Conservation (phyloP, 2,797 vertebrate genomes). For the Helicolenus hilgendorfi region DNA sequence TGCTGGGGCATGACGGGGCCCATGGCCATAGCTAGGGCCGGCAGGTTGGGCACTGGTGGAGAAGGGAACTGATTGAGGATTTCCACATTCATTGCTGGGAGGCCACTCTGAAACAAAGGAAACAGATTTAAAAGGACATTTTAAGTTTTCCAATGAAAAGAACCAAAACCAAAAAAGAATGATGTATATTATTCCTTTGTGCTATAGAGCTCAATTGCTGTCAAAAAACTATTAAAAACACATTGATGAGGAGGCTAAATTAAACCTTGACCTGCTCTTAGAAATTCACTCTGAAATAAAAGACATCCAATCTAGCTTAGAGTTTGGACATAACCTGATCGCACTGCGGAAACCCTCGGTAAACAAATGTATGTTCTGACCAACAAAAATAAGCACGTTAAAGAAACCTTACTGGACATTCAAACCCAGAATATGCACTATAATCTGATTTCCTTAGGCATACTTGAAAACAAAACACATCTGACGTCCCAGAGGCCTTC, state of each 20-base stretch:
- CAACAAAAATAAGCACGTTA: not conserved
- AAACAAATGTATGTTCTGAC: not conserved
- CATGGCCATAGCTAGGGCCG: conserved; percentile 92
- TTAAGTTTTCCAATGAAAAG: not conserved
- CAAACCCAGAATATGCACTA: not conserved
- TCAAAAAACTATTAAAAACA: not conserved
- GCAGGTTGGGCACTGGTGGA: conserved; percentile 95
- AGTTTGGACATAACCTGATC: too few relatives aligned
- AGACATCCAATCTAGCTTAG: too few relatives aligned
- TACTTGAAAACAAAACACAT: not conserved
- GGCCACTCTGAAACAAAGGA: conserved; percentile 91
- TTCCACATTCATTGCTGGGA: conserved; percentile 95
- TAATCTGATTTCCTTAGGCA: not conserved
- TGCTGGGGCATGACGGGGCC: conserved; percentile 86
- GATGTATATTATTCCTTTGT: not conserved
- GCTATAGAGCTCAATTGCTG: not conserved
- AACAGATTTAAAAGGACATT: not conserved
- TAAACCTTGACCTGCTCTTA: too few relatives aligned
- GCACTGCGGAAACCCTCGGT: not conserved
- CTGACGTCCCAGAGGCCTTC: not conserved
- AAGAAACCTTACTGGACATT: not conserved
- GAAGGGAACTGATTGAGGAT: conserved; percentile 95
- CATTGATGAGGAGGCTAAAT: not conserved
- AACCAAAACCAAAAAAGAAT: not conserved
- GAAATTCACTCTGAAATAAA: too few relatives aligned